A percentile compares a stretch with the other conserved stretches of the same genome.
Evolutionary conservation across 2,888 invertebrate species (phyloP).

Genomic region (Rosalia funebris): DNA sequence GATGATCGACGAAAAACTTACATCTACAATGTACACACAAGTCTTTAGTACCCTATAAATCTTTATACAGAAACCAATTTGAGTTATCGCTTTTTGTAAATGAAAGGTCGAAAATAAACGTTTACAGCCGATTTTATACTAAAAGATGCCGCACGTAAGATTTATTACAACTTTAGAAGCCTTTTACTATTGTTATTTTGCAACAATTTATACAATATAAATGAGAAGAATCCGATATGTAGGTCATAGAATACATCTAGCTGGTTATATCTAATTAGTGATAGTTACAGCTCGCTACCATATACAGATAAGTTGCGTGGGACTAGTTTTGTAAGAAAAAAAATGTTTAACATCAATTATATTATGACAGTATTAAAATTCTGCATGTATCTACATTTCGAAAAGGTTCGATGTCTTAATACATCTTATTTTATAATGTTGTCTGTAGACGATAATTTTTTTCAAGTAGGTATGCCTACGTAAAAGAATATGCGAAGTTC

Average conservation of each 20-base stretch:
- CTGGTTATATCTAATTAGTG: not conserved
- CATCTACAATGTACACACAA: too few relatives aligned
- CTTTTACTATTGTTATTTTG: not conserved
- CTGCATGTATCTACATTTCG: too few relatives aligned
- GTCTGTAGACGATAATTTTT: too few relatives aligned
- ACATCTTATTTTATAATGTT: too few relatives aligned
- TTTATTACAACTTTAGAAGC: not conserved
- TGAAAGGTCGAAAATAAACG: not conserved
- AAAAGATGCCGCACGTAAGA: not conserved
- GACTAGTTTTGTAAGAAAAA: not conserved
- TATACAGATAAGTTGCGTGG: not conserved
- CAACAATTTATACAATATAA: not conserved
- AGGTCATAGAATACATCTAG: not conserved
- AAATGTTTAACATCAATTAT: not conserved
- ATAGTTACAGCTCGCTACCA: not conserved
- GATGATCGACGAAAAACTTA: too few relatives aligned
- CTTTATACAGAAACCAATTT: not conserved
- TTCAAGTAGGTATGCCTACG: not conserved
- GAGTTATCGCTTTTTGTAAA: not conserved
- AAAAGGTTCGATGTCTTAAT: too few relatives aligned
- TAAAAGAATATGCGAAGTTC: not conserved
- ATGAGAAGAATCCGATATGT: not conserved
- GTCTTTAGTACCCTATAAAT: too few relatives aligned
- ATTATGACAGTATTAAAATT: too few relatives aligned
- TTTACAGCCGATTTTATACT: constrained; percentile 19